A percentile compares a stretch with the other conserved stretches of the same genome.
Conservation (phyloP, 2,888 invertebrate genomes). For the Aethes cnicana region DNA sequence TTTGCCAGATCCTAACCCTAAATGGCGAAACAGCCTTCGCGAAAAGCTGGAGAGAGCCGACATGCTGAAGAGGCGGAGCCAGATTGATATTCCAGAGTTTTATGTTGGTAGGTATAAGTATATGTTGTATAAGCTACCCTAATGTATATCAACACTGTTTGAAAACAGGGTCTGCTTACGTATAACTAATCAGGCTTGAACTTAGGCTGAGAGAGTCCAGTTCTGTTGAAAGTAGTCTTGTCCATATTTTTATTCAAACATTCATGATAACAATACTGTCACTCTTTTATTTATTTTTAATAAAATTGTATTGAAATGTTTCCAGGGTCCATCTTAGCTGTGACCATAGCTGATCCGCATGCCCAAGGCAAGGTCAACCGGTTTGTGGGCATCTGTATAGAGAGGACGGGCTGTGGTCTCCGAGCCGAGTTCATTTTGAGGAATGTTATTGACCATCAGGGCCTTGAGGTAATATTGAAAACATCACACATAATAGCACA, state of each 20-base stretch:
- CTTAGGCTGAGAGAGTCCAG: no score
- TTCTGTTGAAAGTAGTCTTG: no score
- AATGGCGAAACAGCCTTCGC: conserved; percentile 89
- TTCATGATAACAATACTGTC: no score
- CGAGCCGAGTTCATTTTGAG: conserved; percentile 92
- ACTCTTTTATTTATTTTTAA: no score
- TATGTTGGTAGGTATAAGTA: conserved; percentile 95
- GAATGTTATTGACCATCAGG: conserved; percentile 96
- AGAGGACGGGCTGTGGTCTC: conserved; percentile 90
- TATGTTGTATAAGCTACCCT: no score
- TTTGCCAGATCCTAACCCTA: conserved; percentile 91
- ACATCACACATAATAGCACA: no score
- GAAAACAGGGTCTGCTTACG: no score
- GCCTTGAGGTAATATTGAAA: conserved; percentile 85
- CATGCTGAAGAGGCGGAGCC: conserved; percentile 92
- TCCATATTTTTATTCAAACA: no score
- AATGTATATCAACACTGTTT: no score
- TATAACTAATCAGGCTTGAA: no score
- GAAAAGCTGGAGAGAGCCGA: conserved; percentile 96
- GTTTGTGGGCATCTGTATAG: conserved; percentile 97
- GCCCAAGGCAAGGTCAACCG: conserved; percentile 91
- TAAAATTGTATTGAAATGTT: no score
- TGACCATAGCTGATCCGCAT: conserved; percentile 92
- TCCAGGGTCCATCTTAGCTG: conserved; percentile 92
- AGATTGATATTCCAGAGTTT: conserved; percentile 97